phyloP scores from a whole-genome alignment of 2,888 invertebrate genomes.

The Oligia fasciuncula region DNA sequence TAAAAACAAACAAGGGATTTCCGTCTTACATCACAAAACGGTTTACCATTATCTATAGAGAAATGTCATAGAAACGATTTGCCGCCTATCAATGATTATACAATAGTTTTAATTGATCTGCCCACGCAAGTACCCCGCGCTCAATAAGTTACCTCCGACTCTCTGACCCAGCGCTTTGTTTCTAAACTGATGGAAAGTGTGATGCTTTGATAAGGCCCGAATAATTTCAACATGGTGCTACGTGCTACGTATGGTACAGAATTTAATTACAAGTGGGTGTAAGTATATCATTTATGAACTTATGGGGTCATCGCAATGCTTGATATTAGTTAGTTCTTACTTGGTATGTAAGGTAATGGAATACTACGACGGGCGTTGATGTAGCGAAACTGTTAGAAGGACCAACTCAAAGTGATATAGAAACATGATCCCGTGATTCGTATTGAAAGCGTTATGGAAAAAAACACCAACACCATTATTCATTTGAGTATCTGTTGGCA shows the following conservation, averaged over 20 bases:
- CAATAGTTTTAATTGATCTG: conserved; percentile 48
- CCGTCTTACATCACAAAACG: conserved; percentile 29
- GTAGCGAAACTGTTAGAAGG: not conserved
- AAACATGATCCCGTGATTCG: not conserved
- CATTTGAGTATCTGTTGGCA: not conserved
- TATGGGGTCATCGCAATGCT: conserved; percentile 1
- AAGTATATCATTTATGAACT: conserved; percentile 19
- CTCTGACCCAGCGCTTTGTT: conserved; percentile 58
- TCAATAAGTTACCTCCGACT: conserved; percentile 48
- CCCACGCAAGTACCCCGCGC: conserved; percentile 48
- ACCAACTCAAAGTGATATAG: not conserved
- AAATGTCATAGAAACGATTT: conserved; percentile 53
- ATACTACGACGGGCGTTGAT: not conserved
- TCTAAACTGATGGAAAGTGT: conserved; percentile 45
- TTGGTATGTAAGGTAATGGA: not conserved
- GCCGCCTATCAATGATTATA: conserved; percentile 39
- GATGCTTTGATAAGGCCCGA: conserved; percentile 36
- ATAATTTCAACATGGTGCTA: conserved; percentile 26
- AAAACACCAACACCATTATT: not conserved
- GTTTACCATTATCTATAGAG: conserved; percentile 24
- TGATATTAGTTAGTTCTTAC: not conserved
- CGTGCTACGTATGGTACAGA: conserved; percentile 1
- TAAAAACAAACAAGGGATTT: not conserved
- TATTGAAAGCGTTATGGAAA: too few species aligned
- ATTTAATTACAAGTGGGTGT: conserved; percentile 37